Conservation (phyloP, 2,797 vertebrate genomes). For the Glossophaga mutica region DNA sequence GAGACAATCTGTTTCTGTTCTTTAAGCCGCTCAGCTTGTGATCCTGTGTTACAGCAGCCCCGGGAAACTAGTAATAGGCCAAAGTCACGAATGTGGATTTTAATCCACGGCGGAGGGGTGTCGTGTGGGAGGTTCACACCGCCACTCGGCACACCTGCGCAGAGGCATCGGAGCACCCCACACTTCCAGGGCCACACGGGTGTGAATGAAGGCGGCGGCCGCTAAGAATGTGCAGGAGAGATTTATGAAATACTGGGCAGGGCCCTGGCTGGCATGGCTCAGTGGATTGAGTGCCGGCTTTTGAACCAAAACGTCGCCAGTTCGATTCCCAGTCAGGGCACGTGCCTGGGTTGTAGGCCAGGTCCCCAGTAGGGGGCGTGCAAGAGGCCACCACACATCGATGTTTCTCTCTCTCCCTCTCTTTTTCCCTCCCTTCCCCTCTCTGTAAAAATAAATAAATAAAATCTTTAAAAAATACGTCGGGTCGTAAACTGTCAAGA, state of each 20-base stretch:
- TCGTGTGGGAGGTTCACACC: accelerated
- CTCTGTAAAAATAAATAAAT: too few relatives aligned
- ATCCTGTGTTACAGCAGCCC: neutral
- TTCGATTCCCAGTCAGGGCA: too few relatives aligned
- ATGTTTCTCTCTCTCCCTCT: too few relatives aligned
- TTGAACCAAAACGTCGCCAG: too few relatives aligned
- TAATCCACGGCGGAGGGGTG: neutral
- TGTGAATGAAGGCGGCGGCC: neutral
- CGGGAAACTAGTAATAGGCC: neutral
- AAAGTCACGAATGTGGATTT: neutral
- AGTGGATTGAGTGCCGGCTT: too few relatives aligned
- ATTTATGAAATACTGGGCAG: neutral
- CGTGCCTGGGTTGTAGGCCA: too few relatives aligned
- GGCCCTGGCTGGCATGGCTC: too few relatives aligned
- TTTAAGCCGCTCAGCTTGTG: neutral
- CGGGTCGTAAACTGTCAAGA: neutral
- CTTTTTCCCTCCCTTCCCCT: too few relatives aligned
- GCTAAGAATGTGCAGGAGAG: neutral
- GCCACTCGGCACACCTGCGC: too few relatives aligned
- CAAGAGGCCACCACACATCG: too few relatives aligned
- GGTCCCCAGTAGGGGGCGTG: too few relatives aligned
- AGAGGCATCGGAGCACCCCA: neutral
- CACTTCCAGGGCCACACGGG: neutral
- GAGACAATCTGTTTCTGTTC: neutral
- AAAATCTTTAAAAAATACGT: too few relatives aligned